Evolutionary conservation across 1,140 invertebrate species (phyloP).

Genomic region (Cardiocondyla obscurior): DNA sequence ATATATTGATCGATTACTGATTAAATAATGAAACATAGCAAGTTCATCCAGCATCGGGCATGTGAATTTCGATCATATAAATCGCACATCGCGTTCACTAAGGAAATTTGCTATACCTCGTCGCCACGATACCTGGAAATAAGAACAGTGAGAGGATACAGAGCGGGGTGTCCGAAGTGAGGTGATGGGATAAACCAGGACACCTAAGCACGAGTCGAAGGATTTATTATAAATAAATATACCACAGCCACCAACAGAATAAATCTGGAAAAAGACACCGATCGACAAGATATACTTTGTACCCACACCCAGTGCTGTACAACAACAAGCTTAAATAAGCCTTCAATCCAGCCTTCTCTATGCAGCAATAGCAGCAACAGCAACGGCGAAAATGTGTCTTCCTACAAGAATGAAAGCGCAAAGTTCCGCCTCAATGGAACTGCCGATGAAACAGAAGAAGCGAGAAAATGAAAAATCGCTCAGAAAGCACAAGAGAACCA

Average conservation of each 20-base stretch:
- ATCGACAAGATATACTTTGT: conserved; percentile 69
- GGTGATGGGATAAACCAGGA: conserved; percentile 57
- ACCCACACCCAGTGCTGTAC: conserved; percentile 82
- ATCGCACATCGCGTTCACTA: not conserved
- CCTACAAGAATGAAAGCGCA: conserved; percentile 54
- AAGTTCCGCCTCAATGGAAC: conserved; percentile 33
- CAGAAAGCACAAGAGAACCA: not conserved
- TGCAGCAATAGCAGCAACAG: conserved; percentile 53
- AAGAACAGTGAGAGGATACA: conserved; percentile 63
- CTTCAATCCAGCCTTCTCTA: conserved; percentile 72
- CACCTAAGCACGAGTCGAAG: conserved; percentile 49
- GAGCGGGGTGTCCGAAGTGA: conserved; percentile 54
- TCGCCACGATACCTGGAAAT: conserved; percentile 69
- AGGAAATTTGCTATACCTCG: conserved; percentile 61
- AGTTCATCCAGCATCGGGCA: conserved; percentile 47
- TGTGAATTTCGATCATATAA: not conserved
- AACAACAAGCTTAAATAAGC: conserved; percentile 81
- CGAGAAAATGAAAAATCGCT: conserved; percentile 19
- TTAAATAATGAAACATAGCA: conserved; percentile 40
- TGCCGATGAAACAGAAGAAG: conserved; percentile 4
- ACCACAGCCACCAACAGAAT: conserved; percentile 73
- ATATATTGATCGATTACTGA: conserved; percentile 26
- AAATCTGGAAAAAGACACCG: conserved; percentile 79
- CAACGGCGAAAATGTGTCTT: conserved; percentile 65
- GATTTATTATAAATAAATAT: conserved; percentile 61